Conservation (phyloP, 2,888 invertebrate species). For the Tiliacea citrago region DNA sequence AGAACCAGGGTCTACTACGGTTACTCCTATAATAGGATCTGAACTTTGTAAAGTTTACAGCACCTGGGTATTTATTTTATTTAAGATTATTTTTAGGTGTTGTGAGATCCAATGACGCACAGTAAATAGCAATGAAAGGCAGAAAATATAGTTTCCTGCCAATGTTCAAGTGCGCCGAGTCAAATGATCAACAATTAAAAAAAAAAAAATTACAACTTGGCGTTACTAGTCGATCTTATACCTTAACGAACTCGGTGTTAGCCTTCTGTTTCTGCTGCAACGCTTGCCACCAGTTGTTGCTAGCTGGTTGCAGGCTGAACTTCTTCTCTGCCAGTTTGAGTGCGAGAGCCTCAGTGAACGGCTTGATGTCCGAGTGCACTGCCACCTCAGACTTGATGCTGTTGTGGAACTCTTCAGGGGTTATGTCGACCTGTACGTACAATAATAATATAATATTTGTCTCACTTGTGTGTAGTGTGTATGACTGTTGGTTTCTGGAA, state of each 20-base stretch:
- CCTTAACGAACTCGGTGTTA: slow-evolving; percentile 93
- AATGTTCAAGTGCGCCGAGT: too few relatives aligned
- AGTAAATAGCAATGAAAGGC: too few relatives aligned
- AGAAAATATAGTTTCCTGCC: not conserved
- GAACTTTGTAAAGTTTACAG: slow-evolving; percentile 1
- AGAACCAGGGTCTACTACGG: not conserved
- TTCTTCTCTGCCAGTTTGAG: slow-evolving; percentile 90
- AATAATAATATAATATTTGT: not conserved
- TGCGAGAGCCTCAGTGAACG: slow-evolving; percentile 92
- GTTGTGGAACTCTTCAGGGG: slow-evolving; percentile 97
- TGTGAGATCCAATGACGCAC: not conserved
- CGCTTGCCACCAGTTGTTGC: slow-evolving; percentile 94
- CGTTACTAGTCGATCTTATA: slow-evolving; percentile 71
- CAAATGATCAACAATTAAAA: too few relatives aligned
- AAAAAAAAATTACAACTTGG: too few relatives aligned
- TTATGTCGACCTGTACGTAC: slow-evolving; percentile 93
- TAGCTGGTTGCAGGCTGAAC: slow-evolving; percentile 90
- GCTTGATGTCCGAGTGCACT: slow-evolving; percentile 95
- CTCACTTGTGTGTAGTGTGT: not conserved
- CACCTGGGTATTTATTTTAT: not conserved
- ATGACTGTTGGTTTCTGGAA: not conserved
- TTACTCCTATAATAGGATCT: too few relatives aligned
- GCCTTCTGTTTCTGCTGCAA: slow-evolving; percentile 93
- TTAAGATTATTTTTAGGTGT: not conserved
- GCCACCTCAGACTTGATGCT: slow-evolving; percentile 95